Evolutionary conservation across 2,797 vertebrate genomes (phyloP), one percentile per base, ranked within the genome.

Genomic region (Pseudopleuronectes americanus): DNA sequence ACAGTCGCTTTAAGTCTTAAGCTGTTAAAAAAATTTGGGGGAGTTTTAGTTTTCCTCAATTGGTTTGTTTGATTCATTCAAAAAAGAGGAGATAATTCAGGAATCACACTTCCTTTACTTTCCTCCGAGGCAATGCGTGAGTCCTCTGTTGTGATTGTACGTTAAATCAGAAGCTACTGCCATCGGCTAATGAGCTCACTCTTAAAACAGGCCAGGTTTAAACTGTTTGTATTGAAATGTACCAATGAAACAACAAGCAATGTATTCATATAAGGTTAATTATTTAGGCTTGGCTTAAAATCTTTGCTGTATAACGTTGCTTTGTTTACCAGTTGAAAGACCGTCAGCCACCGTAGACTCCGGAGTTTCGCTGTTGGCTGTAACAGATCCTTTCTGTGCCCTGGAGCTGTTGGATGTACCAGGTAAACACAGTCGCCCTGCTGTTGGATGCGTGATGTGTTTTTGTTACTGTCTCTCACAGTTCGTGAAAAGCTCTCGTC

Each of bases 311-410:
- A 57, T 47, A 2, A 36, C 14, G 14, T 26, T 74, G 17, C 31
- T 60, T 65, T 76, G 33, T 72, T 24, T 68, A 7, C 47, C 52
- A 93, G 91, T 52, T 81, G 91, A 92, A 73, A 83, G 64, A 52
- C 66, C 87, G 5, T 71, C 84, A 49, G 21, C 75, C 26, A 28
- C 85, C 47, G n/a, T 84, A 71, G 89, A 90, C 22, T 81, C 93
- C 31, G 94, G 89, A 86, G 88, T 94, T 59, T 83, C 92, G 3
- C 93, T 97, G 68, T 87, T 98, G 85, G 90, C 82, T n/a, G 93
- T 97, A 65, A 93, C 96, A 59, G 97, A 96, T 88, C 93, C 96
- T 86, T 96, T 97, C 84, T 79, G 89, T 80, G 92, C 93, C 84
- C 95, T 97, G 19, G 89, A 95, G 0, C 88, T 96, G 47, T 96